Conservation (phyloP, 2,797 vertebrate species). For the Decapterus maruadsi region DNA sequence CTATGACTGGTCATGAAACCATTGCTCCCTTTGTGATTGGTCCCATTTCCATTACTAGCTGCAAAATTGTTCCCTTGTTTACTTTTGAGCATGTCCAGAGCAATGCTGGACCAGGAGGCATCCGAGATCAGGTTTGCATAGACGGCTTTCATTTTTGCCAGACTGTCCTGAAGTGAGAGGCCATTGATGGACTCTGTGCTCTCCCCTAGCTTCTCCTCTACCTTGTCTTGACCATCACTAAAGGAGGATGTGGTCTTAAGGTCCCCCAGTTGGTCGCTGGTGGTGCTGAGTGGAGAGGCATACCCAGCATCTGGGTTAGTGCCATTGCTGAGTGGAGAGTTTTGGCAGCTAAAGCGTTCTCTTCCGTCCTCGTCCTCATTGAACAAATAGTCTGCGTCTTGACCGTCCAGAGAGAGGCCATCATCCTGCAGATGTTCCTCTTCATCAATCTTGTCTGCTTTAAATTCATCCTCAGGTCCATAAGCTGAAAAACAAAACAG, state of each 20-base stretch:
- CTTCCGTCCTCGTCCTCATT: constrained; percentile 91
- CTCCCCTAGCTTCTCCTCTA: constrained; percentile 80
- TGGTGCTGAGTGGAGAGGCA: constrained; percentile 96
- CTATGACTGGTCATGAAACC: constrained; percentile 81
- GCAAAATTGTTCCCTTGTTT: constrained; percentile 88
- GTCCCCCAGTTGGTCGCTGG: constrained; percentile 93
- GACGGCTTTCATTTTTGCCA: constrained; percentile 97
- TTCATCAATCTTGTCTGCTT: constrained; percentile 91
- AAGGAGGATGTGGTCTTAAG: constrained; percentile 91
- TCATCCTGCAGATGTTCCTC: constrained; percentile 93
- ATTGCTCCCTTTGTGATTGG: constrained; percentile 86
- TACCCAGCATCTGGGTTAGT: constrained; percentile 97
- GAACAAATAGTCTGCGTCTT: constrained; percentile 93
- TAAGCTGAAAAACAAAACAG: constrained; percentile 90
- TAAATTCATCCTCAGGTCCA: constrained; percentile 96
- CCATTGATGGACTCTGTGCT: constrained; percentile 85
- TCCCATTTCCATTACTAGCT: constrained; percentile 85
- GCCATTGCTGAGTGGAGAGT: constrained; percentile 96
- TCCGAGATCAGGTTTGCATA: constrained; percentile 98
- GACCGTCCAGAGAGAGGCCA: constrained; percentile 91
- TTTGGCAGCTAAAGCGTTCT: constrained; percentile 94
- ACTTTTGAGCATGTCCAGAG: constrained; percentile 90
- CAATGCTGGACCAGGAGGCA: constrained; percentile 96
- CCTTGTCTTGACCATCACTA: constrained; percentile 89
- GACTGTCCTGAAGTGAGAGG: constrained; percentile 94